Evolutionary conservation across 2,888 invertebrate species (phyloP).

Genomic region (Toxonevra muliebris): DNA sequence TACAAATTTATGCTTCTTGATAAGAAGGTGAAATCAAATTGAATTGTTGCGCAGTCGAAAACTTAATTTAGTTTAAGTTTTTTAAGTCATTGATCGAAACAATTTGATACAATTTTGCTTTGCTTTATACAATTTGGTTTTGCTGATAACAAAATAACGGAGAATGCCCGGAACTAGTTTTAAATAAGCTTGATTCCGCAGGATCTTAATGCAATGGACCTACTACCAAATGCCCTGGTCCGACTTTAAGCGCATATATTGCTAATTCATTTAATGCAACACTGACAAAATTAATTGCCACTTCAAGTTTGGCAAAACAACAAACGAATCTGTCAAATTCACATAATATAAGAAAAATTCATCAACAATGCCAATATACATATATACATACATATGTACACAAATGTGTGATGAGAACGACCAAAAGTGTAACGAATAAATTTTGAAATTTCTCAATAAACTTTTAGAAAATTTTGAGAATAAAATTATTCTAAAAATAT

Average conservation of each 20-base stretch:
- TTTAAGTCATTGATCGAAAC: too few species aligned
- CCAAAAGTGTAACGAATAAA: conserved; percentile 39
- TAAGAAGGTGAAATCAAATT: too few species aligned
- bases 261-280: conserved; percentile 4
- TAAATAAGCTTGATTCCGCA: too few species aligned
- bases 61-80: too few species aligned
- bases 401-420: conserved; percentile 26
- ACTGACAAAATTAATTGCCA: conserved; percentile 56
- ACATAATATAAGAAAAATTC: conserved; percentile 12
- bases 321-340: conserved; percentile 59
- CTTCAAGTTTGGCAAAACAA: conserved; percentile 58
- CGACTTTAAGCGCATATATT: background rate
- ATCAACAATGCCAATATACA: conserved; percentile 3
- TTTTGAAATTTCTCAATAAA: conserved; percentile 40
- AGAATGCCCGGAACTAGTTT: too few species aligned
- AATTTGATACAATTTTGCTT: too few species aligned
- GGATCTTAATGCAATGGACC: too few species aligned
- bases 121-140: too few species aligned
- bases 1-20: too few species aligned
- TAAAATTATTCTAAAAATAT: conserved; percentile 19
- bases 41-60: too few species aligned
- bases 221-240: too few species aligned
- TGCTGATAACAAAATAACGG: too few species aligned
- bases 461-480: conserved; percentile 1
- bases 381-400: background rate